Evolutionary conservation across 2,113 vertebrate genomes (phyloP).

Genomic region (Passer montanus): DNA sequence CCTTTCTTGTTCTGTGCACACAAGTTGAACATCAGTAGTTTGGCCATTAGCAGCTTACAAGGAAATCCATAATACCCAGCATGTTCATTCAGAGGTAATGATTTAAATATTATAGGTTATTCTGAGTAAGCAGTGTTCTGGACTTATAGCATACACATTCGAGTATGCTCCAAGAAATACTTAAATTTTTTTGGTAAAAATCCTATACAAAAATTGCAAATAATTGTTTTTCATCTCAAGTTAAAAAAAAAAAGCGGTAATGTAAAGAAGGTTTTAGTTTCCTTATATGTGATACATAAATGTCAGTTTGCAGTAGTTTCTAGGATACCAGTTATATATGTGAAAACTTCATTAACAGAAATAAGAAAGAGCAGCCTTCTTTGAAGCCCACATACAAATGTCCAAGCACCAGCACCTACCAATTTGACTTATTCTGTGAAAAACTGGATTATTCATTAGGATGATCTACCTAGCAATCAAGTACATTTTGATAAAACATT

Average conservation of each 20-base stretch:
- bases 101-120: neutral
- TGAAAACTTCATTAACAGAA: neutral
- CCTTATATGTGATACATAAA: neutral
- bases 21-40: neutral
- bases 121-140: neutral
- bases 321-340: neutral
- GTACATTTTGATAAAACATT: neutral
- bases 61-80: neutral
- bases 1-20: neutral
- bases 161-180: neutral
- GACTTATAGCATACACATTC: neutral
- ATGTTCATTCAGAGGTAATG: neutral
- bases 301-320: slow-evolving; percentile 17
- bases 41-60: neutral
- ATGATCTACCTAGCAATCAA: neutral
- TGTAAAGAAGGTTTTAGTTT: neutral
- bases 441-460: neutral
- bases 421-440: neutral
- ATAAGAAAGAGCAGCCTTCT: neutral
- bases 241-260: neutral
- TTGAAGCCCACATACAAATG: neutral
- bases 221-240: neutral
- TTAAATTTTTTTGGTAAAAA: neutral
- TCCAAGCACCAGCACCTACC: neutral
- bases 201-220: neutral